These are phyloP conservation scores for Drosophila parthenogenetica DNA, from an alignment of 2,888 invertebrate genomes.

Conservation along the genomic window DNA sequence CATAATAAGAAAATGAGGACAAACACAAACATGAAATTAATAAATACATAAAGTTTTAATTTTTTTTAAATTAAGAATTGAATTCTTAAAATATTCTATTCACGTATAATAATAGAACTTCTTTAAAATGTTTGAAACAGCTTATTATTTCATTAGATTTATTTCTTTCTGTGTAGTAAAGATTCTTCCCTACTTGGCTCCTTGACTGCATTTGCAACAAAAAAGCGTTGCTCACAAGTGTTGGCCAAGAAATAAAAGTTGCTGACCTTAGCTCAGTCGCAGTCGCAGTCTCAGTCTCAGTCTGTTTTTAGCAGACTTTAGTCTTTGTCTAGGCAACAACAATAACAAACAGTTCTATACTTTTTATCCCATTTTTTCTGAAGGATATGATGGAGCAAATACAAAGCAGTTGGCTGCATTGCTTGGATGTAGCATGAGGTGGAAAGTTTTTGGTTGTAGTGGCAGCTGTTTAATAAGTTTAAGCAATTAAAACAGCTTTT, in stretches of 20 bases:
- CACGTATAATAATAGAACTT: neutral
- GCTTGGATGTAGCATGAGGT: slow-evolving; percentile 23
- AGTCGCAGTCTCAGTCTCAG: slow-evolving; percentile 39
- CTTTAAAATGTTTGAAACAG: neutral
- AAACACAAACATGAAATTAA: too few relatives aligned
- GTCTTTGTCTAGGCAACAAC: slow-evolving; percentile 74
- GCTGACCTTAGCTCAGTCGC: slow-evolving; percentile 72
- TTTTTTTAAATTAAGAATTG: too few relatives aligned
- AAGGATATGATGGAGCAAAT: slow-evolving; percentile 71
- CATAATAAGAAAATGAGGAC: too few relatives aligned
- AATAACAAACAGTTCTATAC: slow-evolving; percentile 37
- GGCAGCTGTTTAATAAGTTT: slow-evolving; percentile 79
- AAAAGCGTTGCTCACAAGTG: slow-evolving; percentile 72
- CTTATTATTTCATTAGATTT: neutral
- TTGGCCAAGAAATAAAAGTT: slow-evolving; percentile 81
- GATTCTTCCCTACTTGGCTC: slow-evolving; percentile 30
- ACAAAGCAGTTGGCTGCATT: slow-evolving; percentile 55
- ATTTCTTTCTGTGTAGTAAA: slow-evolving; percentile 1
- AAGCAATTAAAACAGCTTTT: slow-evolving; percentile 75
- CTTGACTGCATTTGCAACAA: slow-evolving; percentile 60
- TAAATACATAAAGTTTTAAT: too few relatives aligned
- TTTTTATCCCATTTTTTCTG: slow-evolving; percentile 18
- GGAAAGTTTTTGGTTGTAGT: slow-evolving; percentile 56
- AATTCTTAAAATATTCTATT: neutral
- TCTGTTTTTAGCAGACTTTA: slow-evolving; percentile 30